phyloP scores from a whole-genome alignment of 2,113 vertebrate genomes.

The Vimba vimba region DNA sequence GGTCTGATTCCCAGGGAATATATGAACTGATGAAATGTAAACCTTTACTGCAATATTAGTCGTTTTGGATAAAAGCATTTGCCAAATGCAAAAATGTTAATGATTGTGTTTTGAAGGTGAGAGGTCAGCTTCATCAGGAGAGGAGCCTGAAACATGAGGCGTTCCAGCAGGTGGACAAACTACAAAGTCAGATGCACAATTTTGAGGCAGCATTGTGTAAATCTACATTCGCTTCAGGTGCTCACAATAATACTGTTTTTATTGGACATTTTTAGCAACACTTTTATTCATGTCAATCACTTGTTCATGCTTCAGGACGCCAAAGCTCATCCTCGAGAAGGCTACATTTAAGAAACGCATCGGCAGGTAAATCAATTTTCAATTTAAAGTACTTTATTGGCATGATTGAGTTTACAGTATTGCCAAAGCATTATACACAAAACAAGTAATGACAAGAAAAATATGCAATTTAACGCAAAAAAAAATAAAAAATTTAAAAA shows the following conservation, averaged over 20 bases:
- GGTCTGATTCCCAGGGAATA: background rate
- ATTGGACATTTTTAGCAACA: background rate
- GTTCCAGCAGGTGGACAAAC: constrained; percentile 73
- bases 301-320: constrained; percentile 6
- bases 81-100: background rate
- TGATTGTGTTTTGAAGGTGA: constrained; percentile 62
- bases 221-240: constrained; percentile 63
- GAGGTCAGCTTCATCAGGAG: constrained; percentile 73
- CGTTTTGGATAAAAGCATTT: background rate
- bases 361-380: background rate
- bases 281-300: background rate
- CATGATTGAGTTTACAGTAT: no score
- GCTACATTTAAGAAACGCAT: constrained; percentile 8
- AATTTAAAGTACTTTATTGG: no score
- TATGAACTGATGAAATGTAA: background rate
- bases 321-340: constrained; percentile 16
- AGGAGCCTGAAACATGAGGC: constrained; percentile 74
- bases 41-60: background rate
- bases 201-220: constrained; percentile 56
- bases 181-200: constrained; percentile 69
- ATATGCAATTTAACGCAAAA: no score
- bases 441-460: no score
- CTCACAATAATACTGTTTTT: background rate
- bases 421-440: no score
- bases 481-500: no score